These are phyloP conservation scores for mouse (Mus musculus) DNA, from an alignment of 2,113 vertebrate species.

Conservation along the genomic window GRCm39 chr14:47912501-47913000, in stretches of 20 bases:
- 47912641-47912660: not conserved
- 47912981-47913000: constrained; percentile 9
- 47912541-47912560: constrained; percentile 15
- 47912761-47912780: not conserved
- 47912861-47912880: not conserved
- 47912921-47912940: constrained; percentile 28
- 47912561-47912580: not conserved
- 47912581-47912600: constrained; percentile 22
- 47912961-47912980: not conserved
- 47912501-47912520: constrained; percentile 48
- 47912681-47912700: constrained; percentile 46
- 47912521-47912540: constrained; percentile 30
- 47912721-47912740: constrained; percentile 14
- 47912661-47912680: constrained; percentile 7
- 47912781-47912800: constrained; percentile 27
- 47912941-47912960: not conserved
- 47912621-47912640: not conserved
- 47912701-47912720: not conserved
- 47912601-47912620: not conserved
- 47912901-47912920: not conserved
- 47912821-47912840: not conserved
- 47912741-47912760: not conserved
- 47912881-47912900: not conserved
- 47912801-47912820: not conserved
- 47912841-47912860: not conserved